phyloP scores from a whole-genome alignment of 2,113 vertebrate species.

The Mus pahari region DNA sequence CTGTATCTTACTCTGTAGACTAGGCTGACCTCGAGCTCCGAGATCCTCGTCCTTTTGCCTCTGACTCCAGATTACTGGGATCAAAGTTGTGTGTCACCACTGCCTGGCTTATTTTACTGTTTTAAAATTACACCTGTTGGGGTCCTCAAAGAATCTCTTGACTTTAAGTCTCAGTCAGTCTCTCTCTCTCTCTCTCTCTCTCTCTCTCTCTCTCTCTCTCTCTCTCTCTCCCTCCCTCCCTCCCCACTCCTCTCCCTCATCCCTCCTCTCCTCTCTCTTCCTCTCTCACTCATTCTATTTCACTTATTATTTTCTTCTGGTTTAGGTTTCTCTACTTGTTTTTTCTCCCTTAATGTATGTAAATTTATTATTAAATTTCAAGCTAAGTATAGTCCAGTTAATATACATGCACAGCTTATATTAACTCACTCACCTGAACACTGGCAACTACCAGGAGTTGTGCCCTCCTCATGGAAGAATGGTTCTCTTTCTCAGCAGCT shows the following conservation, averaged over 20 bases:
- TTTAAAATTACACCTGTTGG: not conserved
- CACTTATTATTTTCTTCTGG: not conserved
- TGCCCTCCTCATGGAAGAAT: not conserved
- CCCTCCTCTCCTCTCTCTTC: too few relatives aligned
- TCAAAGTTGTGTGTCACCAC: not conserved
- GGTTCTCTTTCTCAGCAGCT: not conserved
- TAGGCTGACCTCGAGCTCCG: not conserved
- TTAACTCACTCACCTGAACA: not conserved
- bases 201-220: rapidly evolving
- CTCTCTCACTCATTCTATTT: too few relatives aligned
- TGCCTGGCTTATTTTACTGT: too few relatives aligned
- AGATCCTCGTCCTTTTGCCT: too few relatives aligned
- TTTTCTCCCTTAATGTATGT: not conserved
- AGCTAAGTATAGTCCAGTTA: not conserved
- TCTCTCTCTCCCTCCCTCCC: rapidly evolving
- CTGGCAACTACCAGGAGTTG: too few relatives aligned
- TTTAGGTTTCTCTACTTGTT: not conserved
- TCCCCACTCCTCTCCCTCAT: too few relatives aligned
- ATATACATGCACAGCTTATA: not conserved
- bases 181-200: too few relatives aligned
- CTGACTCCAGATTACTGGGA: not conserved
- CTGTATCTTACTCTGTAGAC: not conserved
- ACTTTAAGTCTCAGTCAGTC: too few relatives aligned
- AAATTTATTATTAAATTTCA: not conserved
- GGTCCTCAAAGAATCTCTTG: too few relatives aligned